Evolutionary conservation across 2,888 invertebrate genomes (phyloP).

Genomic region (Diplazon laetatorius): DNA sequence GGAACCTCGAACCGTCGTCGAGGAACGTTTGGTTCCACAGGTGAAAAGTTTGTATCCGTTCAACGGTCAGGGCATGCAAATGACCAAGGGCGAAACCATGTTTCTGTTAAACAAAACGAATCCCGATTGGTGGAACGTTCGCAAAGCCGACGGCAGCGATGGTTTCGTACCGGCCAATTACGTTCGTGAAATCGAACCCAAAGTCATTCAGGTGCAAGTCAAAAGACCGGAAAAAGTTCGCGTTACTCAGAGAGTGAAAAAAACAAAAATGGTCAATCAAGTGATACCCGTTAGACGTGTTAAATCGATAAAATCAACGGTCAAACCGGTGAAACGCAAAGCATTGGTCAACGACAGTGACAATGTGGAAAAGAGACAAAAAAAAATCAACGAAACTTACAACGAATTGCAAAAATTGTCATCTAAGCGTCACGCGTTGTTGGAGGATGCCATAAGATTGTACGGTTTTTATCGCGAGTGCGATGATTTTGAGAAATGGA

Average conservation of each 20-base stretch:
- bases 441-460: slow-evolving; percentile 96
- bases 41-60: slow-evolving; percentile 94
- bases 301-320: slow-evolving; percentile 82
- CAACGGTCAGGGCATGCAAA: slow-evolving; percentile 95
- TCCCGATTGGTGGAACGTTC: slow-evolving; percentile 99
- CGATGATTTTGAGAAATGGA: slow-evolving; percentile 99
- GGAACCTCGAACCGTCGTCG: slow-evolving; percentile 93
- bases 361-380: slow-evolving; percentile 91
- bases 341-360: slow-evolving; percentile 86
- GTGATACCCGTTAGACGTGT: slow-evolving; percentile 90
- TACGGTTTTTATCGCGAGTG: slow-evolving; percentile 98
- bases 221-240: slow-evolving; percentile 93
- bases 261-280: slow-evolving; percentile 93
- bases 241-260: slow-evolving; percentile 93
- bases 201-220: slow-evolving; percentile 91
- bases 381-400: slow-evolving; percentile 91
- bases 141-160: slow-evolving; percentile 94
- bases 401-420: slow-evolving; percentile 92
- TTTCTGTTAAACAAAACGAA: slow-evolving; percentile 97
- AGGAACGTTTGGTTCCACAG: slow-evolving; percentile 94
- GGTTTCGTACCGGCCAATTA: slow-evolving; percentile 99
- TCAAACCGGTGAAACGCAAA: slow-evolving; percentile 79
- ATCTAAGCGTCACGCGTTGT: slow-evolving; percentile 89
- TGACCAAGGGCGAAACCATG: slow-evolving; percentile 96
- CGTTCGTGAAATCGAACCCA: slow-evolving; percentile 95